A percentile compares a stretch with the other conserved stretches of the same genome.
Evolutionary conservation across 2,888 invertebrate species (phyloP).

Genomic region (Prosopocoilus inquinatus): DNA sequence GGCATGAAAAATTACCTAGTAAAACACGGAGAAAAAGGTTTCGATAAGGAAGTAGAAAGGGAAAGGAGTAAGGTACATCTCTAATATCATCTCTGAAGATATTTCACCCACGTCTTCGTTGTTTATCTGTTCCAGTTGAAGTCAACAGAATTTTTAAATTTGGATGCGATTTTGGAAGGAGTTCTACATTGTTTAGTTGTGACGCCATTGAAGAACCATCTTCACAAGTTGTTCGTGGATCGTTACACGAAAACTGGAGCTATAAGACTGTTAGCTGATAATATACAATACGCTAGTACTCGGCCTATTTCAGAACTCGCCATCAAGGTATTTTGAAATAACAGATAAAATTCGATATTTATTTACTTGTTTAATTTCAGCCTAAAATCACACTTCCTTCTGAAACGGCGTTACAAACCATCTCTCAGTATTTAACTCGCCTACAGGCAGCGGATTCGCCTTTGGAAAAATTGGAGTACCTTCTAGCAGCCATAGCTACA

Average conservation of each 20-base stretch:
- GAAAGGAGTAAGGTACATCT: slow-evolving; percentile 70
- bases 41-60: slow-evolving; percentile 86
- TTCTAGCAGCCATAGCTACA: slow-evolving; percentile 83
- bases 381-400: slow-evolving; percentile 76
- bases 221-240: slow-evolving; percentile 82
- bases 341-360: neutral
- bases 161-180: slow-evolving; percentile 92
- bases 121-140: slow-evolving; percentile 60
- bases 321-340: slow-evolving; percentile 56
- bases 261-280: slow-evolving; percentile 69
- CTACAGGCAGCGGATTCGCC: slow-evolving; percentile 92
- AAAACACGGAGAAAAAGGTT: slow-evolving; percentile 91
- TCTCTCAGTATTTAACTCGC: slow-evolving; percentile 74
- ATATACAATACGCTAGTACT: slow-evolving; percentile 67
- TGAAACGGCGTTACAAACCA: slow-evolving; percentile 69
- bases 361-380: slow-evolving; percentile 44
- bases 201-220: slow-evolving; percentile 76
- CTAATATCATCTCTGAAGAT: no score
- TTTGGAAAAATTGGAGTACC: slow-evolving; percentile 86
- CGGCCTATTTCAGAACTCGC: slow-evolving; percentile 68
- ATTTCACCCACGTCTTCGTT: neutral
- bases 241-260: slow-evolving; percentile 78
- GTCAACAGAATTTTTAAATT: slow-evolving; percentile 88
- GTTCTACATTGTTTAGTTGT: slow-evolving; percentile 92
- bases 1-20: slow-evolving; percentile 98